Base-by-base conservation (phyloP, 1,140 invertebrate genomes). In the Euschistus heros region DNA sequence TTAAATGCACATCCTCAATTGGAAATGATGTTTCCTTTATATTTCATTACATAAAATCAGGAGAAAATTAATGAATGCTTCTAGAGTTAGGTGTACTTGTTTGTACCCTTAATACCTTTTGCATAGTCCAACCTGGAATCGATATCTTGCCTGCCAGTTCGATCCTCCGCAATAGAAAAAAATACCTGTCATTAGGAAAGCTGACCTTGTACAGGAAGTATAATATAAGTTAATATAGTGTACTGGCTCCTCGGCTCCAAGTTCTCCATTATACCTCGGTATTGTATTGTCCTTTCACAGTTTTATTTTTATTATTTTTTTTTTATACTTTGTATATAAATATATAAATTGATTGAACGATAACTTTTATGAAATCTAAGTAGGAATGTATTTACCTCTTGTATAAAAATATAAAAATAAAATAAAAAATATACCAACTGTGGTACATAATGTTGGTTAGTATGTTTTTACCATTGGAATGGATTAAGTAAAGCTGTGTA, bases 301-400 rank as follows among this genome's bases (percentile, higher is more conserved):
- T 57, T 57, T 57, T 57, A 57, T 57, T 55, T 5, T 30, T 30
- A 30, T 30, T 30, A 30, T 30, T 30, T 37, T 37, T 57, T 57
- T 57, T 57, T 57, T 22, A 57, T 57, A 57, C 54, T 57, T 57
- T 57, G 54, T 57, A 57, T 57, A 57, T 57, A 57, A 17, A 22
- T 20, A 57, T 57, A 57, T 57, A 20, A 26, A 57, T 24, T 26
- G 54, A 57, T 24, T 57, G 54, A 57, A 57, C 33, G 33, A 37
- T 24, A 57, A 57, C 54, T 57, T 57, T 57, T 57, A 57, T 57
- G 54, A 57, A 22, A 57, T 37, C 33, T 57, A 57, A 57, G 54
- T 57, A 57, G 54, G 6, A 57, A 24, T 57, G 54, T 57, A 57
- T 57, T 57, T 57, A 57, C 54, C 24, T 57, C 54, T 57, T 57